Percentiles rank a stretch among this genome's conserved stretches.
phyloP scores from a whole-genome alignment of 2,797 vertebrate genomes.

The Enoplosus armatus region DNA sequence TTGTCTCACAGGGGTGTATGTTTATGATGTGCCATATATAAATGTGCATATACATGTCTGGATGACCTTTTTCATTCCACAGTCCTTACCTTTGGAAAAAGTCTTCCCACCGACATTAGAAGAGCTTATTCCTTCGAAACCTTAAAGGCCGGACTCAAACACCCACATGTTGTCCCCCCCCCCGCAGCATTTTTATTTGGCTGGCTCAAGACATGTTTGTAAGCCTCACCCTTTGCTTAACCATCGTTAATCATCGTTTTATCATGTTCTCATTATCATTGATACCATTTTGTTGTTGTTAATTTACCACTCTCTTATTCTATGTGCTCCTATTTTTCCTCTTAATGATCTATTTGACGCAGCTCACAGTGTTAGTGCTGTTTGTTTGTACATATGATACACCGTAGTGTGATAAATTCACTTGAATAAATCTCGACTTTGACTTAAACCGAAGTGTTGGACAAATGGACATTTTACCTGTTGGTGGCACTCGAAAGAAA shows the following conservation, averaged over 20 bases:
- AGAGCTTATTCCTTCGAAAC: not conserved
- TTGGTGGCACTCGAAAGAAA: not conserved
- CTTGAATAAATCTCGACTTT: conserved; percentile 32
- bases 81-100: not conserved
- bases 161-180: not conserved
- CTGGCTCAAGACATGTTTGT: not conserved
- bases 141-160: not conserved
- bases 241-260: not conserved
- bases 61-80: not conserved
- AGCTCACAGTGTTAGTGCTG: conserved; percentile 7
- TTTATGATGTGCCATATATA: too few species aligned
- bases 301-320: conserved; percentile 10
- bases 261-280: not conserved
- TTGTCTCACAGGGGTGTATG: not conserved
- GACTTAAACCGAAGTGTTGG: not conserved
- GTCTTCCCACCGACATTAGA: not conserved
- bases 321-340: conserved; percentile 1
- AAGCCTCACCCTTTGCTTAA: not conserved
- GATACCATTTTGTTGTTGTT: not conserved
- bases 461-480: not conserved
- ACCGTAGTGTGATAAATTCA: conserved; percentile 10
- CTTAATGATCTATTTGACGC: conserved; percentile 10
- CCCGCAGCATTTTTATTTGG: not conserved
- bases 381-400: conserved; percentile 20
- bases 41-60: too few species aligned